Conservation (phyloP, 2,113 vertebrate species). For the Dicerorhinus sumatrensis region DNA sequence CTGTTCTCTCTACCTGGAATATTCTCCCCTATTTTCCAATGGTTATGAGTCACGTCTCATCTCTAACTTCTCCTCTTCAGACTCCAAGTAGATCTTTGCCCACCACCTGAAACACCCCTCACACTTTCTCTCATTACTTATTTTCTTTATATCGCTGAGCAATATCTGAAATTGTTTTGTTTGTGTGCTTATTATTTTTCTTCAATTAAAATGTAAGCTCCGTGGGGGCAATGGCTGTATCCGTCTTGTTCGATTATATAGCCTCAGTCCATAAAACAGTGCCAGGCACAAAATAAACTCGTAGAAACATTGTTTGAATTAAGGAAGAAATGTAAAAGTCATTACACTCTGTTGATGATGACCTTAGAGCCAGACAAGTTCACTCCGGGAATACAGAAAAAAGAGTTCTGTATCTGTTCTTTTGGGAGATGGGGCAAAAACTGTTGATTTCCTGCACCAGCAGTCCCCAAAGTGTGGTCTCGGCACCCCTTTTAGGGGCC, state of each 20-base stretch:
- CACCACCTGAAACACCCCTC: not conserved
- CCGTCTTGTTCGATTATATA: not conserved
- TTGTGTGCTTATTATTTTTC: not conserved
- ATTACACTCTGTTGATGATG: not conserved
- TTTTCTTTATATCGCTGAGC: not conserved
- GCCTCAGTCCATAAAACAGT: not conserved
- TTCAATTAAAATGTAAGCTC: constrained; percentile 29
- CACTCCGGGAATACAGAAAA: not conserved
- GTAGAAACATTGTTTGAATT: constrained; percentile 29
- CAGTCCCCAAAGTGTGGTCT: constrained; percentile 66
- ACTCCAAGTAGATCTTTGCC: not conserved
- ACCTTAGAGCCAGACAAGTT: not conserved
- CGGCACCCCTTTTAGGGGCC: not conserved
- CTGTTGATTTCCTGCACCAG: constrained; percentile 58
- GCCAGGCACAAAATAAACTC: constrained; percentile 16
- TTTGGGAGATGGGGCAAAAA: not conserved
- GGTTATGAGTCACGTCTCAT: not conserved
- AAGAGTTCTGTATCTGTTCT: not conserved
- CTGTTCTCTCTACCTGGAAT: not conserved
- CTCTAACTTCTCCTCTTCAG: constrained; percentile 30
- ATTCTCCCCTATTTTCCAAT: not conserved
- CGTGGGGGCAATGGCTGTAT: not conserved
- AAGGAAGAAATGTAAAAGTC: constrained; percentile 52
- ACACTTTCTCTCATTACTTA: not conserved
- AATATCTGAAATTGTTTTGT: not conserved